Conservation (phyloP, 2,113 vertebrate species). For the Tyto alba region DNA sequence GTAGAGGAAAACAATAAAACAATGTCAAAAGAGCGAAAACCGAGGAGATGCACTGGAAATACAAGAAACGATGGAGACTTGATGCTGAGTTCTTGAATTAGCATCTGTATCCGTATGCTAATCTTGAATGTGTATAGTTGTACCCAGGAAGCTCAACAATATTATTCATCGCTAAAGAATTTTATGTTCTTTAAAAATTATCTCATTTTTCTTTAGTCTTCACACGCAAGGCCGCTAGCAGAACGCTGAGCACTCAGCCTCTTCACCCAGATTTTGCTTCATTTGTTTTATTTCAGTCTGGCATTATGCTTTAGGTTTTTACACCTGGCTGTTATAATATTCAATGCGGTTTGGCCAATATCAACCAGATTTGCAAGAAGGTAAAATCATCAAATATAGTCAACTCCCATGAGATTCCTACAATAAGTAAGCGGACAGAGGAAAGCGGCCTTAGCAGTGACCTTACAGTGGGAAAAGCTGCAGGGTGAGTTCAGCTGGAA, state of each 20-base stretch:
- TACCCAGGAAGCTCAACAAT: neutral
- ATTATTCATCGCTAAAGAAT: neutral
- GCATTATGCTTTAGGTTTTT: neutral
- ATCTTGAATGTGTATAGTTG: neutral
- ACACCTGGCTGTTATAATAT: neutral
- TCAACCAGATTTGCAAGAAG: neutral
- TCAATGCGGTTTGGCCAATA: neutral
- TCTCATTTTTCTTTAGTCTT: neutral
- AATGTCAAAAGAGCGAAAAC: neutral
- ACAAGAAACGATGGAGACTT: neutral
- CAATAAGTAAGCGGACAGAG: neutral
- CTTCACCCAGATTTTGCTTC: neutral
- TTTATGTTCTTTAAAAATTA: neutral
- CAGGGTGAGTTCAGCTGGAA: neutral
- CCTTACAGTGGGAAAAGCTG: neutral
- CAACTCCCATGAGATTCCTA: neutral
- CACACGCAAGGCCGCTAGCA: neutral
- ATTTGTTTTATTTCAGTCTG: neutral
- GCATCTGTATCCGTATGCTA: neutral
- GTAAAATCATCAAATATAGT: neutral
- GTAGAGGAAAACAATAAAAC: neutral
- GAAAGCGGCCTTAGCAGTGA: neutral
- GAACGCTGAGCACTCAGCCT: neutral
- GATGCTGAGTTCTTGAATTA: neutral
- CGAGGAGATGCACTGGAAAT: neutral